Evolutionary conservation across 2,113 vertebrate genomes (phyloP), one percentile per base, ranked within the genome.

Genomic region (Thalassoma bifasciatum): DNA sequence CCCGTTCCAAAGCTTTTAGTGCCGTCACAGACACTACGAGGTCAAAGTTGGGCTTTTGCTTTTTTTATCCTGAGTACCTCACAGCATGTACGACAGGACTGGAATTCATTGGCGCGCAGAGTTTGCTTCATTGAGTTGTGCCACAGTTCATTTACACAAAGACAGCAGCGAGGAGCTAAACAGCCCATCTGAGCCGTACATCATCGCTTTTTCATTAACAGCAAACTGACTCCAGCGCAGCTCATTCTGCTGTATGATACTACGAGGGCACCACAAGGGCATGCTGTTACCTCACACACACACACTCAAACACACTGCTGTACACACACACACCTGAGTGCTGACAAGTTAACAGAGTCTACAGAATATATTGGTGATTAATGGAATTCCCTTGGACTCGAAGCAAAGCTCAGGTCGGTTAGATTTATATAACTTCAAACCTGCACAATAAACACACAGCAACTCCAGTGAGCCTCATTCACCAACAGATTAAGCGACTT

Each of bases 131-230:
- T 34, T 61, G 65, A 66, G 58, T 56, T 65, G 66, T 21, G 77
- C 73, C 57, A 58, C 50, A 3, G 79, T 37, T 71, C 36, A 21
- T 82, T 81, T 77, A 51, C 49, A 53, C 59, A 44, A 36, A 66
- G 70, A 72, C 26, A 17, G 72, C 62, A 66, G 53, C 2, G 62
- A 66, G 30, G 66, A 34, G 64, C 61, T 44, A 60, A 78, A 65
- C 44, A 67, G 57, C 49, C 54, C 30, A 40, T 26, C 81, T 75
- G 65, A 80, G 81, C 57, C 36, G 72, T 75, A 85, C 52, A 77
- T 92, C 86, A 83, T 64, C 77, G 14, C 82, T 26, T 76, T 75
- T 75, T 88, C 88, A 91, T 91, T 82, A 49, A 78, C 16, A 44
- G 69, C 38, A 10, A 53, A 71, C 49, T 72, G 57, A 81, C 72